A percentile compares a stretch with the other conserved stretches of the same genome.
Evolutionary conservation across 2,113 vertebrate species (phyloP).

Genomic region (Grammomys dolichurus): DNA sequence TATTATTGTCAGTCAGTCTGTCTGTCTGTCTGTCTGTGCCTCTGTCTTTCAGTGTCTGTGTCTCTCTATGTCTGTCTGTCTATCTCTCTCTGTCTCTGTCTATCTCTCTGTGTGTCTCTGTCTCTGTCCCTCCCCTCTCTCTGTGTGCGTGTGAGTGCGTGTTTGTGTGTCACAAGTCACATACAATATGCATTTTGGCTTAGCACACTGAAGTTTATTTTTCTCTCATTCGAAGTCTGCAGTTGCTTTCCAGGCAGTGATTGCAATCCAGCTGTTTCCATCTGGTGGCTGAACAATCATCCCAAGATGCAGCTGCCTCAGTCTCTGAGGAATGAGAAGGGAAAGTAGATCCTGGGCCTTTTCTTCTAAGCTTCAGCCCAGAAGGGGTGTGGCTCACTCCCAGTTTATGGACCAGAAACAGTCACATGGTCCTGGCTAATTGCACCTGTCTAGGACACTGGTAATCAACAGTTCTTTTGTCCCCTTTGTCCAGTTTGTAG

Average conservation of each 20-base stretch:
- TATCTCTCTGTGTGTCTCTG: background rate
- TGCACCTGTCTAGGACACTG: background rate
- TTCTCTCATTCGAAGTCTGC: constrained; percentile 37
- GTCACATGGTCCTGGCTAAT: background rate
- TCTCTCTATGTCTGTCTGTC: no score
- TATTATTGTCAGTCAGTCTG: background rate
- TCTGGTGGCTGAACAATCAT: constrained; percentile 22
- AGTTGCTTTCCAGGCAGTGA: constrained; percentile 26
- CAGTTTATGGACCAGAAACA: background rate
- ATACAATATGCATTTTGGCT: constrained; percentile 19
- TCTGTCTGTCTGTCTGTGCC: background rate
- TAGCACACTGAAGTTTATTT: constrained; percentile 41
- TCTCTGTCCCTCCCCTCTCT: background rate
- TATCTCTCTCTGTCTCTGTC: background rate
- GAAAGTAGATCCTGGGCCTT: background rate
- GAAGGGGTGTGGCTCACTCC: background rate
- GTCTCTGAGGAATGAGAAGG: background rate
- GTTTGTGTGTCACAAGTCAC: background rate
- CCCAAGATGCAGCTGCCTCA: constrained; percentile 47
- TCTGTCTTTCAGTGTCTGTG: no score
- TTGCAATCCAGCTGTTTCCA: constrained; percentile 60
- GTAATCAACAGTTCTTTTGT: background rate
- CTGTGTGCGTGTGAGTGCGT: background rate
- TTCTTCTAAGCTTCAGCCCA: background rate
- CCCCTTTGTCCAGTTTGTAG: background rate